Evolutionary conservation across 2,113 vertebrate species (phyloP).

Genomic region (Anguilla japonica): DNA sequence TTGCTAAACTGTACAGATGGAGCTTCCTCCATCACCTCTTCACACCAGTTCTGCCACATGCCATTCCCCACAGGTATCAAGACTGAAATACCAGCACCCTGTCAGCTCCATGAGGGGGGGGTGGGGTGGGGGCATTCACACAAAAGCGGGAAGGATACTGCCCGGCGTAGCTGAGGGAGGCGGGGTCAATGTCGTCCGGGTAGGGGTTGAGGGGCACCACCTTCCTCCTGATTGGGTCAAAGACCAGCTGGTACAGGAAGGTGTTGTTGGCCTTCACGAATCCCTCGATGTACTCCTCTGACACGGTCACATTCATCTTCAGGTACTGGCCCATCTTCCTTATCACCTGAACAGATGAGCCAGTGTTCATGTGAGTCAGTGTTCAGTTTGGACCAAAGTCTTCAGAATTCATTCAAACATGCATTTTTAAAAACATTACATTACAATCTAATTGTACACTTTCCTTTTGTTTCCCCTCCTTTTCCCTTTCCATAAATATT

Average conservation of each 20-base stretch:
- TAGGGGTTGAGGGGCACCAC: conserved; percentile 90
- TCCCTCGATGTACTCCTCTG: conserved; percentile 88
- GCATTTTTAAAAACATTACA: background rate
- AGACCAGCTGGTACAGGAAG: conserved; percentile 94
- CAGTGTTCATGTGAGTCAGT: background rate
- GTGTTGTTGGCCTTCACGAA: conserved; percentile 93
- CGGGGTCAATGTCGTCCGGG: conserved; percentile 72
- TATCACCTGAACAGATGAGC: conserved; percentile 76
- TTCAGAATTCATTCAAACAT: background rate
- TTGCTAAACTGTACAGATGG: too few relatives aligned
- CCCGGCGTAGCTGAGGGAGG: conserved; percentile 84
- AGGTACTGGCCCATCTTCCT: conserved; percentile 96
- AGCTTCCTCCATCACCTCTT: too few relatives aligned
- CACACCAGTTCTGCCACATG: too few relatives aligned
- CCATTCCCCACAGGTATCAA: background rate
- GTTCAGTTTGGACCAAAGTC: background rate
- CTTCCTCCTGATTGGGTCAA: conserved; percentile 84
- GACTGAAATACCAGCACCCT: background rate
- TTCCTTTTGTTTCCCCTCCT: background rate
- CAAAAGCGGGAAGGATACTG: conserved; percentile 81
- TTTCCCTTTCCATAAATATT: too few relatives aligned
- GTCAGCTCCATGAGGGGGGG: background rate
- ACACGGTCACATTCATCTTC: conserved; percentile 83
- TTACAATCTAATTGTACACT: background rate
- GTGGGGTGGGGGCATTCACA: too few relatives aligned